Conservation (phyloP, 2,113 vertebrate species). For the Brachypodius melanocephalos region DNA sequence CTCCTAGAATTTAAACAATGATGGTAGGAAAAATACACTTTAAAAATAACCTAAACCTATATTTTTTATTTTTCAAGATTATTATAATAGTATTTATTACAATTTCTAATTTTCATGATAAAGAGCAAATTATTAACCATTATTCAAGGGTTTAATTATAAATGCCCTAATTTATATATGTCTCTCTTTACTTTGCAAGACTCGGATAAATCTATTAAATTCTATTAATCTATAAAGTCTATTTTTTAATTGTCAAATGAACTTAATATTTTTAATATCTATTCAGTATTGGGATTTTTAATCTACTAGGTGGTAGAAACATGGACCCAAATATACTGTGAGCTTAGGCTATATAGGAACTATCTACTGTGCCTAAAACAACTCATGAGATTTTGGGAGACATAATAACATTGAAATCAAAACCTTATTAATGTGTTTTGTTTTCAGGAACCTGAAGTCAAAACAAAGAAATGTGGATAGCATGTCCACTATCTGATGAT, state of each 20-base stretch:
- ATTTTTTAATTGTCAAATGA: background rate
- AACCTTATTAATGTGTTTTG: background rate
- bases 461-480: background rate
- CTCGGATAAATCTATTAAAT: background rate
- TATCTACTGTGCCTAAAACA: background rate
- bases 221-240: background rate
- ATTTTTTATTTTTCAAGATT: background rate
- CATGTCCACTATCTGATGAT: too few relatives aligned
- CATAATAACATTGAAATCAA: background rate
- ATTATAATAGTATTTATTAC: background rate
- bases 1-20: background rate
- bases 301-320: background rate
- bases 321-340: accelerated
- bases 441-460: background rate
- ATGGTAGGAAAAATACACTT: background rate
- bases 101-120: background rate
- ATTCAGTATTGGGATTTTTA: background rate
- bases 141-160: background rate
- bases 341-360: background rate
- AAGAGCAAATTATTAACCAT: background rate
- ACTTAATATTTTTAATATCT: background rate
- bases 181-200: background rate
- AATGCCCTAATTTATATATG: background rate
- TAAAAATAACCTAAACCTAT: background rate
- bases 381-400: background rate